Percentiles rank a stretch among this genome's conserved stretches.
Conservation (phyloP, 2,113 vertebrate species). For the Naja naja region DNA sequence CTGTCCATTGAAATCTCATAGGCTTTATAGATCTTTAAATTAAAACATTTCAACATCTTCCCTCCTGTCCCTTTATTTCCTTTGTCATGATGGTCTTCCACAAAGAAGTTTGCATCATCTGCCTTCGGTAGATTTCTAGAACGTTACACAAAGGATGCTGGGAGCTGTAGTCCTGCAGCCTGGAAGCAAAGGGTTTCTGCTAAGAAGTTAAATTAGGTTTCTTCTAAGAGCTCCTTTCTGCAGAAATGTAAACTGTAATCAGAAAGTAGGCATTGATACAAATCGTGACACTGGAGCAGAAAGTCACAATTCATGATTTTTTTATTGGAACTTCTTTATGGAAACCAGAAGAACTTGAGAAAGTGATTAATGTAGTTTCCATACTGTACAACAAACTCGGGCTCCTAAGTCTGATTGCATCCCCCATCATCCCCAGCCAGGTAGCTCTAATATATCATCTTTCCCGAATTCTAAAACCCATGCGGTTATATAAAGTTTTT, state of each 20-base stretch:
- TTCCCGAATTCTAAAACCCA: background rate
- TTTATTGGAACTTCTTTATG: background rate
- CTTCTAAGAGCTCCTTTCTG: too few relatives aligned
- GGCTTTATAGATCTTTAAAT: background rate
- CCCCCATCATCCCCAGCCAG: background rate
- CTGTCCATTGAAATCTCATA: background rate
- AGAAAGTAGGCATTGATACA: background rate
- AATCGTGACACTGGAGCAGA: background rate
- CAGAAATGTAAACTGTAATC: background rate
- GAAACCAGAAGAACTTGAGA: background rate
- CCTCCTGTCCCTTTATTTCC: background rate
- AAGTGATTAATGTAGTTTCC: background rate
- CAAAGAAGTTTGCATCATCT: background rate
- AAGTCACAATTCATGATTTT: background rate
- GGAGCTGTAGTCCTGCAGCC: background rate
- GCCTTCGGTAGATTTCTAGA: background rate
- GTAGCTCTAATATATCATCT: background rate
- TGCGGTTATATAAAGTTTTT: background rate
- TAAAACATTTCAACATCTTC: background rate
- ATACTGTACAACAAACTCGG: background rate
- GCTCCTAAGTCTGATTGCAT: background rate
- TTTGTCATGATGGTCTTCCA: background rate
- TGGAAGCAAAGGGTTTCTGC: slow-evolving; percentile 8
- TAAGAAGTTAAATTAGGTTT: background rate
- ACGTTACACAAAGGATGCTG: background rate